These are phyloP conservation scores for Tetragnatha versicolor DNA, from an alignment of 1,140 invertebrate species.

Conservation along the genomic window DNA sequence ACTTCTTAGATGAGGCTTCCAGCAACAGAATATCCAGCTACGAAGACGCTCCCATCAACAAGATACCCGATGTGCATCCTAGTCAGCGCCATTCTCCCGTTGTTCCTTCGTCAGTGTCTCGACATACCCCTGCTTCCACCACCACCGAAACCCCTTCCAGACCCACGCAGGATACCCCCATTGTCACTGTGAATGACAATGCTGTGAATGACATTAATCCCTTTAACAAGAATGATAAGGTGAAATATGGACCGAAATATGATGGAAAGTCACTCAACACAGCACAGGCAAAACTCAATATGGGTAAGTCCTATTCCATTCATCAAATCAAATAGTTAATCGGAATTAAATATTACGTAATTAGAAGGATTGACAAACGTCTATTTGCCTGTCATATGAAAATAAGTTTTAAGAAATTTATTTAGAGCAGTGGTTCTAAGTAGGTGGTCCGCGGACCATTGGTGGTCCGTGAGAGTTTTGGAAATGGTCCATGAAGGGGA, in stretches of 20 bases:
- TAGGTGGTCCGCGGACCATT: no score
- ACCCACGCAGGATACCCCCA: slow-evolving; percentile 29
- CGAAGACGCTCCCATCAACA: slow-evolving; percentile 25
- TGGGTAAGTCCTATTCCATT: slow-evolving; percentile 42
- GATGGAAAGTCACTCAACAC: slow-evolving; percentile 46
- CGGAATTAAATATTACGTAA: no score
- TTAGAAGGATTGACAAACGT: no score
- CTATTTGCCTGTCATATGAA: no score
- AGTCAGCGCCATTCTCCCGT: neutral
- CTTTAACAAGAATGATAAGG: slow-evolving; percentile 24
- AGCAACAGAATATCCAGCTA: slow-evolving; percentile 42
- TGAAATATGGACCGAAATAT: slow-evolving; percentile 44
- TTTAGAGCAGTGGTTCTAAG: no score
- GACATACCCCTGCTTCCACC: neutral
- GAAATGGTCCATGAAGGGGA: no score
- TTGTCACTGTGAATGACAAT: slow-evolving; percentile 13
- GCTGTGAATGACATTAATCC: neutral
- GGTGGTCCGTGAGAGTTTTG: no score
- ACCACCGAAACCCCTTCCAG: neutral
- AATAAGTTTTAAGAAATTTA: no score
- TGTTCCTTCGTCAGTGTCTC: neutral
- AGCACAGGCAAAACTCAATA: slow-evolving; percentile 55
- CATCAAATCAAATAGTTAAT: no score
- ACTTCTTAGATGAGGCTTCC: slow-evolving; percentile 39
- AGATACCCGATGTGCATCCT: slow-evolving; percentile 2